Percentiles rank a stretch among this genome's conserved stretches.
These are phyloP conservation scores for Tarsius wallacei DNA, from an alignment of 2,797 vertebrate species.

Conservation along the genomic window DNA sequence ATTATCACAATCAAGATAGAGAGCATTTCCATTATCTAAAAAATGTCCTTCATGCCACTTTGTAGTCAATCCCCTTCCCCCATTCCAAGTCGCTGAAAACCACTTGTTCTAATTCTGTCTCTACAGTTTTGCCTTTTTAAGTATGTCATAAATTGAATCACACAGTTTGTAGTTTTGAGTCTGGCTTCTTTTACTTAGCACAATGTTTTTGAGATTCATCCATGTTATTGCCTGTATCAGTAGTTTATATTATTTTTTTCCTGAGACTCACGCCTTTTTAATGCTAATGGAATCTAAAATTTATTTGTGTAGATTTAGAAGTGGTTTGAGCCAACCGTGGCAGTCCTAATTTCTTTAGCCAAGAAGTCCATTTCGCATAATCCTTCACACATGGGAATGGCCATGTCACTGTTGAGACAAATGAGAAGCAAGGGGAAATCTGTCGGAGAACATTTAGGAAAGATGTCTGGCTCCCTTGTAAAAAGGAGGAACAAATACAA, in stretches of 20 bases:
- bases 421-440: background rate
- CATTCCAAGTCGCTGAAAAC: background rate
- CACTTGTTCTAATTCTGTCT: background rate
- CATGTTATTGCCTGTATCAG: background rate
- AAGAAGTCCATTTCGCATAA: background rate
- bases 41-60: background rate
- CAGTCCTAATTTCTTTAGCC: background rate
- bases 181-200: background rate
- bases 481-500: background rate
- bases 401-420: background rate
- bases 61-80: background rate
- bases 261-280: background rate
- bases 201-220: background rate
- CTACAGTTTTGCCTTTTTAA: background rate
- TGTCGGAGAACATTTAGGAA: background rate
- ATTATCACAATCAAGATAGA: background rate
- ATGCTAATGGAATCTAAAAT: background rate
- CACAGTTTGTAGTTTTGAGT: background rate
- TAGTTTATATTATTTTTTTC: background rate
- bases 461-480: background rate
- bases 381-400: background rate
- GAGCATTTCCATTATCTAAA: background rate
- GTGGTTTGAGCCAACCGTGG: background rate
- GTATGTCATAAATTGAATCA: background rate
- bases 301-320: slow-evolving; percentile 3